Evolutionary conservation across 2,113 vertebrate genomes (phyloP), one percentile per base, ranked within the genome.

Genomic region (Actinemys pallida): DNA sequence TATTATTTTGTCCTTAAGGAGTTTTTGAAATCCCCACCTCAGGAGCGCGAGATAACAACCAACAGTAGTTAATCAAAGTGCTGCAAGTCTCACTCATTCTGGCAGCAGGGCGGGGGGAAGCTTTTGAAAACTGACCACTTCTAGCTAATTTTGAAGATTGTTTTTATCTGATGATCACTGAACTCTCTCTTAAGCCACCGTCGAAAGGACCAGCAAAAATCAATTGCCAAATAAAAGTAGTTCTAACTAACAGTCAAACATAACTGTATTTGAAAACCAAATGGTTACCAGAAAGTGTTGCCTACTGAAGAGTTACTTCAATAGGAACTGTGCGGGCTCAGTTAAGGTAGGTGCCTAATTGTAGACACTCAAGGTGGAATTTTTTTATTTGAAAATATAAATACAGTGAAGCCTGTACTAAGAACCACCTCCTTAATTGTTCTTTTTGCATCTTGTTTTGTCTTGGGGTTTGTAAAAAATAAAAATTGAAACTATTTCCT

Each of bases 1-100:
- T 98, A 98, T 57, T 98, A 98, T 49, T 98, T 98, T 75, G 96
- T 98, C 83, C 90, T 98, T 80, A 98, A 97, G 87, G 98, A 98
- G 83, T 98, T 97, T 86, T 94, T 97, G 89, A 95, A 97, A 78
- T 72, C 57, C 2, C 5, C 86, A 1, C 45, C 25, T 24, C 39
- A 47, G 52, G 94, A 42, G 10, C 76, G 2, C 5, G 22, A 17
- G 49, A 69, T 65, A 76, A 27, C n/a, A 86, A 31, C 16, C 31
- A 86, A 0, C 0, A 1, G 0, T 17, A 49, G 20, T 56, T 95
- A 94, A 97, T 65, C 69, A 9, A 35, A 0, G 0, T 6, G 42
- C 65, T 86, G 27, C 3, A 1, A 8, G 10, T 45, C 72, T 75
- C 84, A 39, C 10, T 57, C 45, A 42, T 47, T 59, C 54, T 5